These are phyloP conservation scores for Serripes groenlandicus DNA, from an alignment of 2,888 invertebrate species.

Conservation along the genomic window DNA sequence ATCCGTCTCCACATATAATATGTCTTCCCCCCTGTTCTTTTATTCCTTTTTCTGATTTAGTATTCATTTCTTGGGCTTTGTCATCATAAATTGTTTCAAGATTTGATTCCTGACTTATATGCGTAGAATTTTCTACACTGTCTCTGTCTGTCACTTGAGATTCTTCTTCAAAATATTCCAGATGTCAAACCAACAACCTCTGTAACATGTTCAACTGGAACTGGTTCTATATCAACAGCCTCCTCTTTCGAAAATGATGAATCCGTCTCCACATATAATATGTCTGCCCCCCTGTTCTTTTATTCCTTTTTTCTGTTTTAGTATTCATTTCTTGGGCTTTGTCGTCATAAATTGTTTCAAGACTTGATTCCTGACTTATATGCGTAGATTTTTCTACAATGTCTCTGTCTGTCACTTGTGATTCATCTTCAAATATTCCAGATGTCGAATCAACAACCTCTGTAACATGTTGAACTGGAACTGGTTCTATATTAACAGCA, in stretches of 20 bases:
- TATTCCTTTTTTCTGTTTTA: no score
- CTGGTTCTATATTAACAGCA: not conserved
- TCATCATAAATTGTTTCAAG: not conserved
- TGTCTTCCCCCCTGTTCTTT: not conserved
- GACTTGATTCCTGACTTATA: no score
- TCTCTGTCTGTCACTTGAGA: not conserved
- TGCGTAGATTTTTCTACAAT: slow-evolving; percentile 71
- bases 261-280: not conserved
- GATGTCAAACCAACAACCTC: not conserved
- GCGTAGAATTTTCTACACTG: not conserved
- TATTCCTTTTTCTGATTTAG: no score
- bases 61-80: no score
- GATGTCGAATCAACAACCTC: not conserved
- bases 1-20: not conserved
- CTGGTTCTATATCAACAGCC: slow-evolving; percentile 1
- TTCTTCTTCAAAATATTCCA: not conserved
- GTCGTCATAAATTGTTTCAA: no score
- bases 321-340: no score
- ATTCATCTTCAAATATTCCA: not conserved
- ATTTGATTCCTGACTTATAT: not conserved
- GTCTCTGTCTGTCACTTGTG: not conserved
- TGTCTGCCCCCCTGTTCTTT: not conserved
- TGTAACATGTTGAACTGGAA: not conserved
- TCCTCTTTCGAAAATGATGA: not conserved
- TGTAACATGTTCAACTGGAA: not conserved